Evolutionary conservation across 2,888 invertebrate genomes (phyloP), one percentile per base, ranked within the genome.

Genomic region (Tromatobia lineatoria): DNA sequence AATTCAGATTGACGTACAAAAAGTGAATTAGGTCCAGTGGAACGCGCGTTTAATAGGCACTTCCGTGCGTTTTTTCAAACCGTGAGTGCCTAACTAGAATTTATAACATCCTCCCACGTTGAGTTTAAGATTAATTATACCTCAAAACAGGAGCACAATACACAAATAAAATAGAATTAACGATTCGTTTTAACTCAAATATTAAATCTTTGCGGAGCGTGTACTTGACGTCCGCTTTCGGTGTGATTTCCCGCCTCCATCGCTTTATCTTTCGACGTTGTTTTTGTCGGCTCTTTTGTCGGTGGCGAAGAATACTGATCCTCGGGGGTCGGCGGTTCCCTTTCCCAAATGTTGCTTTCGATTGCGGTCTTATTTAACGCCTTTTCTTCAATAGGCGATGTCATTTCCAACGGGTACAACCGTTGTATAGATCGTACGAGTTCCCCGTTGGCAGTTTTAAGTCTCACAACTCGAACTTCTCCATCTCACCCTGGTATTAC

Each of bases 341-440:
- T 3, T 59, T 4, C 2, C 23, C n/a, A 29, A 73, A n/a, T 23
- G 42, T 59, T 25, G 10, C 20, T 42, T 42, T 73, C 45, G 23
- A 15, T 34, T n/a, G 38, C 23, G 23, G 45, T 10, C 23, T 59
- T 42, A 11, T 42, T 57, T 57, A 34, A 57, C 3, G n/a, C 20
- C 54, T 57, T 20, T 18, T 15, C 23, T 20, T 73, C 42, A 18
- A 11, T 42, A 8, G 71, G 15, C 13, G 71, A 45, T 57, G 71
- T n/a, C 47, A 67, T 67, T 23, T 83, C 80, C n/a, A 76, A 50
- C 11, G 80, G 80, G 54, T 67, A 78, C 10, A 85, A n/a, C 20
- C 73, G n/a, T 45, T 80, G 85, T 20, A 83, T 34, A 13, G 85
- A 77, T 29, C 81, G 54, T 13, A 83, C 34, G 13, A 83, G 61